Evolutionary conservation across 1,140 invertebrate genomes (phyloP).

Genomic region (Pogonus chalceus): DNA sequence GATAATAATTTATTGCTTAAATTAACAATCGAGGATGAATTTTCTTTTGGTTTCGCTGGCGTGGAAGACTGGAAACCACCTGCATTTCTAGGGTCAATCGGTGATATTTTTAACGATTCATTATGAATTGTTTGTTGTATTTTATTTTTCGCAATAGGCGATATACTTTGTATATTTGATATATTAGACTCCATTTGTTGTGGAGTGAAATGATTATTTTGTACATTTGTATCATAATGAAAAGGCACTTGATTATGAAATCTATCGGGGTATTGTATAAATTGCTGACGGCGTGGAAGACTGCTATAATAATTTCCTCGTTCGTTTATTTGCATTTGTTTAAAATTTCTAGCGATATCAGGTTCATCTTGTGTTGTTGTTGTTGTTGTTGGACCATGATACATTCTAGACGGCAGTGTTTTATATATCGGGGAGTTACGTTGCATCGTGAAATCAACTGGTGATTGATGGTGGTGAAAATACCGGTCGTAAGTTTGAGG

Average conservation of each 20-base stretch:
- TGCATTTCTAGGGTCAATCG: slow-evolving; percentile 47
- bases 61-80: slow-evolving; percentile 48
- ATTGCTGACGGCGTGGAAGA: background rate
- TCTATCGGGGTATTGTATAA: background rate
- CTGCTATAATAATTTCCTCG: no score
- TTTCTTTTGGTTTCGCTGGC: slow-evolving; percentile 34
- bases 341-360: slow-evolving; percentile 38
- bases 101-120: slow-evolving; percentile 46
- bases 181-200: slow-evolving; percentile 13
- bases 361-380: slow-evolving; percentile 39
- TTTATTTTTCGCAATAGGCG: slow-evolving; percentile 9
- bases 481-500: background rate
- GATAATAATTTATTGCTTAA: slow-evolving; percentile 38
- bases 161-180: slow-evolving; percentile 10
- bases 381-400: no score
- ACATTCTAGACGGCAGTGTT: slow-evolving; percentile 29
- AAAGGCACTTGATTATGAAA: slow-evolving; percentile 1
- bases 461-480: background rate
- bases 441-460: slow-evolving; percentile 2
- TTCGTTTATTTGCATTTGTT: no score
- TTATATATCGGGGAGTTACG: slow-evolving; percentile 20
- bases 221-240: background rate
- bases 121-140: slow-evolving; percentile 15
- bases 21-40: slow-evolving; percentile 27
- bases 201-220: slow-evolving; percentile 23